Base-by-base conservation (phyloP, 2,797 vertebrate species). In the Poecilia velifera region DNA sequence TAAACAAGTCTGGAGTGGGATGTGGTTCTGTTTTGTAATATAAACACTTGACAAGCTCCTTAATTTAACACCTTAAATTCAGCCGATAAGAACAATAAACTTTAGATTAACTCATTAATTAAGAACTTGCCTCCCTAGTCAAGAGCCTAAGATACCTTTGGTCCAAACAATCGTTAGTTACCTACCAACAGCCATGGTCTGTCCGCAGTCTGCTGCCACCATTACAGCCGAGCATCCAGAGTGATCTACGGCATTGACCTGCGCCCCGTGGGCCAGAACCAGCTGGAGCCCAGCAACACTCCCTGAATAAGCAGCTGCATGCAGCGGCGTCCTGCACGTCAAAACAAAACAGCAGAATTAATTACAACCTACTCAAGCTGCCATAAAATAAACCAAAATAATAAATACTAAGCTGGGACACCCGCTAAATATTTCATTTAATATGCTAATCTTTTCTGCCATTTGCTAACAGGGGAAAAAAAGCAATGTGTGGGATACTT, bases 221-320 rank as follows among this genome's bases (percentile, higher is more conserved):
- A 99, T 99, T 78, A 99, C 95, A 73, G 98, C 96, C 3, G 97
- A 97, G 88, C 95, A 94, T 84, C 97, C 97, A 53, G 92, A 84
- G 45, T 96, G 91, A 94, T 99, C 97, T 13, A 96, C 95, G 57
- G 93, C 92, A 74, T 99, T 96, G 86, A 98, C 96, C 88, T 98
- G 96, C 0, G 97, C 96, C 25, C 97, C 96, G 80, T 97, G 97
- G 90, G 94, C 94, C 92, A 99, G 94, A 36, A 97, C 95, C 95
- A 98, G 94, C 94, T 97, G 96, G 89, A 99, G 96, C 89, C 97
- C 97, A 73, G 96, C 95, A 85, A 97, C 91, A 41, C 96, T 97
- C 93, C 98, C 98, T 86, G 97, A 97, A 90, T 97, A 97, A 91
- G 98, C 98, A 87, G 97, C 97, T 72, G 98, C 97, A 86, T 99